Percentiles rank a stretch among this genome's conserved stretches.
Evolutionary conservation across 2,797 vertebrate genomes (phyloP).

Genomic region (Sorex maritimensis): DNA sequence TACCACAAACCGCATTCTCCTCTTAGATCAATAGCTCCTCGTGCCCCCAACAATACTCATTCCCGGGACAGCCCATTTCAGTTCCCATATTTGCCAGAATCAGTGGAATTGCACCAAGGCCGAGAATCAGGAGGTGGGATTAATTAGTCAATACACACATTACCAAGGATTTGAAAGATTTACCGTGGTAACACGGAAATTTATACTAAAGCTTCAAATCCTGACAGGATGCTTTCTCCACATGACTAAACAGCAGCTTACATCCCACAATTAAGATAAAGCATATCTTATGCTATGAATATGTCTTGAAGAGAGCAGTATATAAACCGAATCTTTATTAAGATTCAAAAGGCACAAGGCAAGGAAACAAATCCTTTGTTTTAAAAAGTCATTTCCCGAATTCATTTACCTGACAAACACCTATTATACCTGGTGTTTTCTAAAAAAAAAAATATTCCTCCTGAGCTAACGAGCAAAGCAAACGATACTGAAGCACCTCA

Average conservation of each 20-base stretch:
- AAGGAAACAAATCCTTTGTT: conserved; percentile 24
- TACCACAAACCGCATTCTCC: not conserved
- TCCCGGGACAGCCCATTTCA: not conserved
- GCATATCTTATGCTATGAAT: not conserved
- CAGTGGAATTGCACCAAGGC: not conserved
- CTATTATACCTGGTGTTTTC: conserved; percentile 41
- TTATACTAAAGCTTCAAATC: not conserved
- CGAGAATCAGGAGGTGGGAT: not conserved
- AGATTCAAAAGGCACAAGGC: conserved; percentile 18
- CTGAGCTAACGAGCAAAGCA: conserved; percentile 68
- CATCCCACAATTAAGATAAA: not conserved
- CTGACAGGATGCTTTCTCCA: not conserved
- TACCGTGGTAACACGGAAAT: not conserved
- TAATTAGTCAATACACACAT: not conserved
- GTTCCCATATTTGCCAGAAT: not conserved
- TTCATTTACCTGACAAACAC: conserved; percentile 45
- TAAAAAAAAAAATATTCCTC: conserved; percentile 35
- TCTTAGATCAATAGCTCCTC: not conserved
- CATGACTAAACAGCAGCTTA: not conserved
- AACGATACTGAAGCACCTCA: conserved; percentile 73
- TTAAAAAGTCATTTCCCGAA: conserved; percentile 63
- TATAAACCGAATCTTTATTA: not conserved
- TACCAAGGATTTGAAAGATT: not conserved
- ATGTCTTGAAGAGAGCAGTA: not conserved
- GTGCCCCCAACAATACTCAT: fast-evolving